phyloP scores from a whole-genome alignment of 64 coral and sea anemone genomes.

The Montipora cactus region DNA sequence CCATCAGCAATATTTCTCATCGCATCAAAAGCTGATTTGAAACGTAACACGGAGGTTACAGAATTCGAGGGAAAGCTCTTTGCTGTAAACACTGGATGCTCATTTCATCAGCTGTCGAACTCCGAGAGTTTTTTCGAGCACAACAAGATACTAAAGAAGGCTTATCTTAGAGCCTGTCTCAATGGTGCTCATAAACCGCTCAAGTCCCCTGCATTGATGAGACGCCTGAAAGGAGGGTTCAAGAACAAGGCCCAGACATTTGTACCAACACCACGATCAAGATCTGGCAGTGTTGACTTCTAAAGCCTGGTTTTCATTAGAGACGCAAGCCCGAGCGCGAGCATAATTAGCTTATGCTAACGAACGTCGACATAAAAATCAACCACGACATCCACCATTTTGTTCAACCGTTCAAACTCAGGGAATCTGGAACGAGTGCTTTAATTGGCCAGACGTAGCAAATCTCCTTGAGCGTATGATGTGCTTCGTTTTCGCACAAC shows the following conservation, averaged over 20 bases:
- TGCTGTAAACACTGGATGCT: conserved; percentile 44
- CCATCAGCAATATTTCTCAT: conserved; percentile 47
- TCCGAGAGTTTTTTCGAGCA: conserved; percentile 37
- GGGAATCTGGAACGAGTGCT: too few species aligned
- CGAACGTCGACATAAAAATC: too few species aligned
- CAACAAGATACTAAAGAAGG: conserved; percentile 35
- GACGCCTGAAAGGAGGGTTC: conserved; percentile 8
- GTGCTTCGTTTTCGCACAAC: too few species aligned
- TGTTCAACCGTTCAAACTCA: too few species aligned
- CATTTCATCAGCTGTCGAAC: conserved; percentile 34
- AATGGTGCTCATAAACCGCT: background rate
- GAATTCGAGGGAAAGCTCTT: conserved; percentile 53
- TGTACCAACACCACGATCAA: background rate
- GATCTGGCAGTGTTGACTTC: conserved; percentile 37
- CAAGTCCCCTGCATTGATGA: conserved; percentile 29
- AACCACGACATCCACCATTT: too few species aligned
- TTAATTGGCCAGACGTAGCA: too few species aligned
- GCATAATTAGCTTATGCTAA: too few species aligned
- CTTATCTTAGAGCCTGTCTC: conserved; percentile 3
- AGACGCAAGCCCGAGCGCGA: too few species aligned
- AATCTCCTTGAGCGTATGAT: too few species aligned
- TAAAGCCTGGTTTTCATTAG: background rate
- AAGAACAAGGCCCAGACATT: conserved; percentile 29
- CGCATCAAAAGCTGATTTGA: conserved; percentile 53
- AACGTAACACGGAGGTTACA: conserved; percentile 26